These are phyloP conservation scores for Pectinophora gossypiella DNA, from an alignment of 1,140 invertebrate genomes.

Conservation along the genomic window DNA sequence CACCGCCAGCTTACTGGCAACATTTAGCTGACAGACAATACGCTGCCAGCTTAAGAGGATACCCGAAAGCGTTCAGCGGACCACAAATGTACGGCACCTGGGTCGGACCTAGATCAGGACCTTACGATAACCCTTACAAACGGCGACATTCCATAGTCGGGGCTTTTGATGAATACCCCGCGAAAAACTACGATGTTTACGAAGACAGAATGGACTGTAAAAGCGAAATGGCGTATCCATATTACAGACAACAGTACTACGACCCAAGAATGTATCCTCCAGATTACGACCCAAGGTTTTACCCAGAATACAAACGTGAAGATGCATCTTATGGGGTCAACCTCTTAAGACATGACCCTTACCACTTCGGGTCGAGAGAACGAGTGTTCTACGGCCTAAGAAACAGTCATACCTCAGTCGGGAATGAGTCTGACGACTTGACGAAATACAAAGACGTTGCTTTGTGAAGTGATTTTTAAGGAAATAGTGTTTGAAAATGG, in stretches of 20 bases:
- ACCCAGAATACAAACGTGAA: constrained; percentile 49
- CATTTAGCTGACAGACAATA: constrained; percentile 60
- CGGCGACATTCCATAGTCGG: constrained; percentile 59
- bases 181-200: constrained; percentile 46
- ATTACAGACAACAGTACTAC: constrained; percentile 36
- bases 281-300: constrained; percentile 59
- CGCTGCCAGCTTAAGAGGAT: constrained; percentile 51
- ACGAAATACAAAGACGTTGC: constrained; percentile 74
- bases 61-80: constrained; percentile 40
- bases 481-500: no score
- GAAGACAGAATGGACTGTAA: constrained; percentile 62
- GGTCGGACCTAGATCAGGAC: constrained; percentile 53
- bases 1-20: constrained; percentile 63
- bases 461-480: constrained; percentile 29
- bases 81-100: constrained; percentile 59
- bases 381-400: constrained; percentile 60
- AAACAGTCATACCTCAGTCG: constrained; percentile 70
- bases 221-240: constrained; percentile 60
- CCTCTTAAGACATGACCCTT: constrained; percentile 60
- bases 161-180: constrained; percentile 61
- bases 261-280: constrained; percentile 52
- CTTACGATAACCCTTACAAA: constrained; percentile 57
- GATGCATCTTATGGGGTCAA: constrained; percentile 56
- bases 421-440: constrained; percentile 73
- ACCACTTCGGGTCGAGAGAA: constrained; percentile 61